These are phyloP conservation scores for Pangasianodon hypophthalmus DNA, from an alignment of 2,113 vertebrate species.

Conservation along the genomic window DNA sequence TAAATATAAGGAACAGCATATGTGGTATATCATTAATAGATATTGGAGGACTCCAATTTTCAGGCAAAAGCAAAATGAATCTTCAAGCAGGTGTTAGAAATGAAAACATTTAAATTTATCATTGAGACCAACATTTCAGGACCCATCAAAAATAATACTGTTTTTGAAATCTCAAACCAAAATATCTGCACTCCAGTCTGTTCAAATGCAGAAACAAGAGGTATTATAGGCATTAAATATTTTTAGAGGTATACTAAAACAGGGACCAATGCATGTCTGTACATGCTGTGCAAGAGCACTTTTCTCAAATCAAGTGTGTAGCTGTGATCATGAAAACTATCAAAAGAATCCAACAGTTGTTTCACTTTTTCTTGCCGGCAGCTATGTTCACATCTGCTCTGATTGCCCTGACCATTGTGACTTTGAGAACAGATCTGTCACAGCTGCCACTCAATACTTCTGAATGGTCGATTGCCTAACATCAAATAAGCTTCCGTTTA, in stretches of 20 bases:
- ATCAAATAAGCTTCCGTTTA: conserved; percentile 25
- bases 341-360: no score
- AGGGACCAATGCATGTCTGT: neutral
- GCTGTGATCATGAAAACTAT: neutral
- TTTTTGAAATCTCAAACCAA: neutral
- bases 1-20: neutral
- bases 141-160: neutral
- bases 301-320: conserved; percentile 30
- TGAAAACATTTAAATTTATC: neutral
- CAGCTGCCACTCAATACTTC: no score
- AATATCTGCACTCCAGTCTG: neutral
- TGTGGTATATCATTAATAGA: neutral
- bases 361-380: no score
- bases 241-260: conserved; percentile 25
- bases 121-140: neutral
- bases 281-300: conserved; percentile 43
- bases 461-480: no score
- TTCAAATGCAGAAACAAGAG: rapidly evolving
- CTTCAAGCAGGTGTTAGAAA: neutral
- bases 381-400: no score
- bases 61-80: neutral
- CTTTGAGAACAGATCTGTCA: no score
- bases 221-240: neutral
- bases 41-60: neutral
- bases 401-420: no score